Percentiles rank a stretch among this genome's conserved stretches.
phyloP scores from a whole-genome alignment of 2,888 invertebrate species.

The Drosophila melanosoma region DNA sequence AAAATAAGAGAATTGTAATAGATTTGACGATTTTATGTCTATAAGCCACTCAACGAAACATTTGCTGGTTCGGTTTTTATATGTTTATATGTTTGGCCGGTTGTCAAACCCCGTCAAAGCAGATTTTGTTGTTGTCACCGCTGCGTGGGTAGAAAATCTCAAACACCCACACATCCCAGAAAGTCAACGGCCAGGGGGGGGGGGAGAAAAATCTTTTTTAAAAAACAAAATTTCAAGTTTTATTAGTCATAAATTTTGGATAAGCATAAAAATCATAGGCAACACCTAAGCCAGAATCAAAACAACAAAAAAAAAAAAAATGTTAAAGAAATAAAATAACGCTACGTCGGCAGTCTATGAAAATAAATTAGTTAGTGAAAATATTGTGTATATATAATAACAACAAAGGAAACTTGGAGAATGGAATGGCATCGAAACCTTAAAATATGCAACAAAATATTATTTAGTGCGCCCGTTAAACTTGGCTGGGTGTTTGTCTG shows the following conservation, averaged over 20 bases:
- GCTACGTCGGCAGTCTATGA: conserved; percentile 60
- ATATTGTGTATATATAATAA: conserved; percentile 20
- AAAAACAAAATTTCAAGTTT: conserved; percentile 63
- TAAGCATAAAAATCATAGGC: conserved; percentile 60
- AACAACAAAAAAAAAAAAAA: neutral
- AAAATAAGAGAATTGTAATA: conserved; percentile 64
- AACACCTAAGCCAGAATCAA: conserved; percentile 55
- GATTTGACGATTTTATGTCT: conserved; percentile 77
- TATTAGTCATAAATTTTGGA: conserved; percentile 79
- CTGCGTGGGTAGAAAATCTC: conserved; percentile 64
- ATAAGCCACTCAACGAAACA: conserved; percentile 68
- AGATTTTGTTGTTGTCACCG: conserved; percentile 43
- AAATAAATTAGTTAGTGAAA: conserved; percentile 66
- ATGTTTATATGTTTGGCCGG: conserved; percentile 50
- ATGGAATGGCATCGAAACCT: conserved; percentile 28
- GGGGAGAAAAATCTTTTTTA: conserved; percentile 15
- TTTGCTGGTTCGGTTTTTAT: conserved; percentile 39
- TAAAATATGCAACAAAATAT: conserved; percentile 73
- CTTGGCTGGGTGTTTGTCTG: conserved; percentile 53
- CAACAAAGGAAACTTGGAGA: conserved; percentile 32
- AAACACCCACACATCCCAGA: conserved; percentile 63
- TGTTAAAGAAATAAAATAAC: conserved; percentile 8
- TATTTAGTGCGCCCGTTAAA: conserved; percentile 71
- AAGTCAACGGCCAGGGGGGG: neutral
- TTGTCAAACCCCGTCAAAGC: conserved; percentile 33